Evolutionary conservation across 2,888 invertebrate genomes (phyloP), one percentile per base, ranked within the genome.

Genomic region (Cabera pusaria): DNA sequence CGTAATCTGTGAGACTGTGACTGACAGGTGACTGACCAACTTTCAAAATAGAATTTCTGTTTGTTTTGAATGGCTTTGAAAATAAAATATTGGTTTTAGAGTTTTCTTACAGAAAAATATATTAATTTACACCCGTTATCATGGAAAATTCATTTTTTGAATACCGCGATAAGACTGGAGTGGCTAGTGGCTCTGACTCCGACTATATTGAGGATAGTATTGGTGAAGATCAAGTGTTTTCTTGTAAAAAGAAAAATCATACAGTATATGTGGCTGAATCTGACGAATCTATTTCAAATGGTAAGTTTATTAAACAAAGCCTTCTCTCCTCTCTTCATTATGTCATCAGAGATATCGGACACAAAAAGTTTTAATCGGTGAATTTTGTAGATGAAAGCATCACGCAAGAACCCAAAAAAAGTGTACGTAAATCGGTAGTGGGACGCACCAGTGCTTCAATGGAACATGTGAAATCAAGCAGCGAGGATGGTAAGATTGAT

Each of bases 111-210:
- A 2, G 14, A 14, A 4, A 14, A 14, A 4, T 14, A 3, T 14
- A 14, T 14, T 3, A 14, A 14, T 14, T n/a, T n/a, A n/a, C n/a
- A n/a, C n/a, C n/a, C n/a, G n/a, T n/a, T n/a, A n/a, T n/a, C 2
- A 86, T 85, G 85, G 84, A 87, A 24, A 77, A 61, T 61, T 85
- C 87, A 40, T 84, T 84, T 52, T 75, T 76, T 59, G 82, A 86
- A 62, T 85, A 82, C 56, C 85, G 82, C 49, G 66, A 79, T 44
- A 60, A 67, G 17, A 72, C 73, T 27, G 65, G 50, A 33, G 64
- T 43, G 6, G 61, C 62, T 26, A 77, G 70, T 56, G 78, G 66
- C 34, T 77, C 81, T 0, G 85, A 80, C 36, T 48, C 64, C 1
- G 86, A 82, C 59, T 49, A 81, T 61, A 82, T 85, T 44, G 83